phyloP scores from a whole-genome alignment of 2,113 vertebrate species.

The Pelvicachromis taeniatus region DNA sequence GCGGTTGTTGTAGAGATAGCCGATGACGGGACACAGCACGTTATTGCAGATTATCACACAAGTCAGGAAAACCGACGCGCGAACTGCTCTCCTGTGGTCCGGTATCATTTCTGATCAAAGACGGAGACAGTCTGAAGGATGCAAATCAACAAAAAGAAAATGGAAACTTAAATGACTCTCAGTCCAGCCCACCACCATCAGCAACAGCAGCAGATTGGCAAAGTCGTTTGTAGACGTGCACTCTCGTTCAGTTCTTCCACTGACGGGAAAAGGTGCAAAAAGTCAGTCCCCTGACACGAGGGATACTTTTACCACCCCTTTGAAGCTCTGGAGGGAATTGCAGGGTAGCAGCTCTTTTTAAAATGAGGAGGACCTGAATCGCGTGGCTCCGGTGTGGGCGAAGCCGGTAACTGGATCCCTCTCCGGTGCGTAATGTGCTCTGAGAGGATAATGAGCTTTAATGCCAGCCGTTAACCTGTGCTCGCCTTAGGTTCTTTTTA shows the following conservation, averaged over 20 bases:
- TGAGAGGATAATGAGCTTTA: neutral
- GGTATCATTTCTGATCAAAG: conserved; percentile 34
- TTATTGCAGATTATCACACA: conserved; percentile 62
- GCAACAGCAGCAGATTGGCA: neutral
- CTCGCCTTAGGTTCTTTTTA: neutral
- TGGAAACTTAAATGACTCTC: neutral
- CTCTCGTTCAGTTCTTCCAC: neutral
- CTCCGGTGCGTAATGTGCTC: conserved; percentile 11
- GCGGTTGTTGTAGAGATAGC: conserved; percentile 74
- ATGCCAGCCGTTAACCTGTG: neutral
- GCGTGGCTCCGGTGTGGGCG: conserved; percentile 59
- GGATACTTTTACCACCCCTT: conserved; percentile 21
- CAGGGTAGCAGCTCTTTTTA: conserved; percentile 40
- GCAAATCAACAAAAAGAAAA: neutral
- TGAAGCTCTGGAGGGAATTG: conserved; percentile 47
- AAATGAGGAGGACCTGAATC: conserved; percentile 64
- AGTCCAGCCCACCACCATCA: neutral
- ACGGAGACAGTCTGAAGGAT: neutral
- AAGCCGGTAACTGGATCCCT: conserved; percentile 57
- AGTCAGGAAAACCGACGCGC: conserved; percentile 47
- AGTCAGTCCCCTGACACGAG: conserved; percentile 34
- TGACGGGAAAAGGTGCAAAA: conserved; percentile 11
- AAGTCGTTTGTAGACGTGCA: neutral
- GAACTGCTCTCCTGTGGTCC: conserved; percentile 22
- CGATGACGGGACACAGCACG: conserved; percentile 48